Conservation (phyloP, 2,797 vertebrate species). For the Emys orbicularis region DNA sequence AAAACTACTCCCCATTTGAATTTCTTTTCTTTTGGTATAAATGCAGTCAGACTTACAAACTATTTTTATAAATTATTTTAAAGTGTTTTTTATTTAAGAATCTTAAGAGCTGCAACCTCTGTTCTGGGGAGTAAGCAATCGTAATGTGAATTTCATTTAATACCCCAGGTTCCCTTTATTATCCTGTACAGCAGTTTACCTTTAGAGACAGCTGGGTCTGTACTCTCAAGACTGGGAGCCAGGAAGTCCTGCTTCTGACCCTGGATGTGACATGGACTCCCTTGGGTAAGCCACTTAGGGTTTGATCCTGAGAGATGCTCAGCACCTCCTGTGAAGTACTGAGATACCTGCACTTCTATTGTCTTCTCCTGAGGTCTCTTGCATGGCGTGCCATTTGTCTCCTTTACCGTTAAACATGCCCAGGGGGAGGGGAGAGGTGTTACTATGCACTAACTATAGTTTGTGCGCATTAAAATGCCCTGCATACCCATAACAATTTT, state of each 20-base stretch:
- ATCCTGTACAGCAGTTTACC: neutral
- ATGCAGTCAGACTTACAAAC: neutral
- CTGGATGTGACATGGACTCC: neutral
- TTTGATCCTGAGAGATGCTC: neutral
- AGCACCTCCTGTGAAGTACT: accelerated
- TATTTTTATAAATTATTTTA: neutral
- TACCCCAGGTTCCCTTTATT: neutral
- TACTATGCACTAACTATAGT: neutral
- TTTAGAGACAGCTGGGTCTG: neutral
- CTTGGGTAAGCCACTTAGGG: neutral
- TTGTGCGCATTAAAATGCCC: neutral
- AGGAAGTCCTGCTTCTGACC: neutral
- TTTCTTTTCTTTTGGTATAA: neutral
- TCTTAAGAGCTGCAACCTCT: neutral
- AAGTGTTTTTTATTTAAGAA: neutral
- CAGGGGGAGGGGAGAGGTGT: too few relatives aligned
- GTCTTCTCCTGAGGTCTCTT: constrained; percentile 37
- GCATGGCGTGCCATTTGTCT: neutral
- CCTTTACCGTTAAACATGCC: neutral
- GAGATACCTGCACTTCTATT: neutral
- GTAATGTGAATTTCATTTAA: neutral
- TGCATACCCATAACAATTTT: neutral
- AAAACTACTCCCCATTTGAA: neutral
- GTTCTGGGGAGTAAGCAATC: neutral
- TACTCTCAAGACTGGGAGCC: neutral